phyloP scores from a whole-genome alignment of 2,797 vertebrate genomes.

The Enteromius mattozi region DNA sequence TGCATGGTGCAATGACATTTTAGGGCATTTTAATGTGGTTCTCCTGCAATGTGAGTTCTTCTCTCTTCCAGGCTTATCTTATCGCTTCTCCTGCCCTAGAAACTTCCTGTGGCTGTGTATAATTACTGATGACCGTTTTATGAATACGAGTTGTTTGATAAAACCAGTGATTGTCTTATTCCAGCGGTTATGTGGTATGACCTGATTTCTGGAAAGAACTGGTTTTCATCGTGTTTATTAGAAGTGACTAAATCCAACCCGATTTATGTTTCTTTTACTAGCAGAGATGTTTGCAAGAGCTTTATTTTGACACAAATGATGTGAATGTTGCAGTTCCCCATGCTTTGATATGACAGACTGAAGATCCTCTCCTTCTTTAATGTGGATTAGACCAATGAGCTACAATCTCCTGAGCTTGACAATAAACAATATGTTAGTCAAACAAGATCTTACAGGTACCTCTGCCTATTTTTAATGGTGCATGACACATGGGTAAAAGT shows the following conservation, averaged over 20 bases:
- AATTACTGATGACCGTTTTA: slow-evolving; percentile 14
- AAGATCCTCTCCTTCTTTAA: background rate
- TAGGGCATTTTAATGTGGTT: background rate
- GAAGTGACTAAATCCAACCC: background rate
- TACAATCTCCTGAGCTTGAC: background rate
- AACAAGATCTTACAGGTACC: background rate
- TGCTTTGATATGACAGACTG: background rate
- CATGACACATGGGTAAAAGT: background rate
- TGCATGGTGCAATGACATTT: background rate
- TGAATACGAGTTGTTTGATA: slow-evolving; percentile 23
- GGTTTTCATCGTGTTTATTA: background rate
- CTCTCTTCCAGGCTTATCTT: background rate
- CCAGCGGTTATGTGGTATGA: background rate
- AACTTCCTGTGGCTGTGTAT: background rate
- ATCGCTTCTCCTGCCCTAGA: slow-evolving; percentile 12
- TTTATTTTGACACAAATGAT: background rate
- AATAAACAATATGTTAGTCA: background rate
- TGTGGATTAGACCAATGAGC: background rate
- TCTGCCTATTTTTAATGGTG: background rate
- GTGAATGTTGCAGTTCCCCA: background rate
- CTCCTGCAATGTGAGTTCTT: background rate
- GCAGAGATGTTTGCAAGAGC: background rate
- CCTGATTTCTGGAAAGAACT: background rate
- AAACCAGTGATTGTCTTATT: background rate
- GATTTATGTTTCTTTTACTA: background rate